Conservation (phyloP, 2,113 vertebrate genomes). For the Sus scrofa region DNA sequence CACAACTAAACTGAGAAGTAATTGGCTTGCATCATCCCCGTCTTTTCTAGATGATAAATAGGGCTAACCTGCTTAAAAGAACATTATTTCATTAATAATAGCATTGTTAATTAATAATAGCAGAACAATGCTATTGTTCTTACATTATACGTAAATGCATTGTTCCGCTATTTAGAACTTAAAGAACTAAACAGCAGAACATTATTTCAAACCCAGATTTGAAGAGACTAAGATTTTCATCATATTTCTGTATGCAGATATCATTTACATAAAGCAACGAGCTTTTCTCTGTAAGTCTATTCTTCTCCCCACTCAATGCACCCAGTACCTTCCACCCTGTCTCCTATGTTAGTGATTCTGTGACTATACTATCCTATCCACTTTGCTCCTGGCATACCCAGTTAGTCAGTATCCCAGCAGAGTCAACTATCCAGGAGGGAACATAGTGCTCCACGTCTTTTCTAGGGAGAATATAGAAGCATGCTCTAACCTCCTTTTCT, state of each 20-base stretch:
- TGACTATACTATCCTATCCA: background rate
- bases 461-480: background rate
- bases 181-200: background rate
- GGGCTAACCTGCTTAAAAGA: background rate
- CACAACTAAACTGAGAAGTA: background rate
- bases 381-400: background rate
- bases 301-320: background rate
- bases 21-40: background rate
- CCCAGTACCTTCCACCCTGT: background rate
- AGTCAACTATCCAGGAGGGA: background rate
- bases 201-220: slow-evolving; percentile 21
- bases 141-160: too few relatives aligned
- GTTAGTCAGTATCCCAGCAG: background rate
- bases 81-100: background rate
- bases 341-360: background rate
- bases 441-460: background rate
- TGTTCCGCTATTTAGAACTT: too few relatives aligned
- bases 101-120: too few relatives aligned
- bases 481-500: background rate
- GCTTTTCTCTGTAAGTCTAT: background rate
- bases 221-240: slow-evolving; percentile 2
- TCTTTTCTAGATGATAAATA: background rate
- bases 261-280: background rate
- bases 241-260: background rate
- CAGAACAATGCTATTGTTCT: too few relatives aligned